Conservation (phyloP, 2,113 vertebrate genomes). For the Artemisiospiza belli region DNA sequence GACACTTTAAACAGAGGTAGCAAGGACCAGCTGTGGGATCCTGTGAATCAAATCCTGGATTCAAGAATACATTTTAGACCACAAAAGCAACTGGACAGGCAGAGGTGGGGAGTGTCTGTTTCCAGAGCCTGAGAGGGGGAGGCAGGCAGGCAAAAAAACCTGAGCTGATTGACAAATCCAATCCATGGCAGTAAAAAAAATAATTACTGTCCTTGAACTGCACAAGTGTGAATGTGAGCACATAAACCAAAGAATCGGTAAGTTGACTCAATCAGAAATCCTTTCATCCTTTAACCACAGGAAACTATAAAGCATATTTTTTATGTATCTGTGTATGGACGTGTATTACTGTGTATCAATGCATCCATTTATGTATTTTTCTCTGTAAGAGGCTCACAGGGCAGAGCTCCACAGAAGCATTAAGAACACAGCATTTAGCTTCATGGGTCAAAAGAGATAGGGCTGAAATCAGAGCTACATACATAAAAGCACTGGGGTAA, state of each 20-base stretch:
- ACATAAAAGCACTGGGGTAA: not conserved
- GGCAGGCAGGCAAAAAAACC: not conserved
- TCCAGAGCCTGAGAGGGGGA: not conserved
- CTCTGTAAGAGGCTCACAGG: not conserved
- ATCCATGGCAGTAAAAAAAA: not conserved
- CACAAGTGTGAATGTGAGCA: not conserved
- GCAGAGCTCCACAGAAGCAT: not conserved
- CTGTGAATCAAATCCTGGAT: not conserved
- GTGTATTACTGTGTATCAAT: not conserved
- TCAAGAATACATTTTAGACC: not conserved
- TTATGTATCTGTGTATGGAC: not conserved
- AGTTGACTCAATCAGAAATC: not conserved
- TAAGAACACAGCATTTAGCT: not conserved
- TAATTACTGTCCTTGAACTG: not conserved
- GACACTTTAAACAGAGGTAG: not conserved
- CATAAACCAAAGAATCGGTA: not conserved
- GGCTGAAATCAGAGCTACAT: not conserved
- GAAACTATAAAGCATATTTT: not conserved
- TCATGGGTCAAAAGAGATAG: constrained; percentile 18
- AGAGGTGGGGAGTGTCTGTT: not conserved
- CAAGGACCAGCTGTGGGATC: not conserved
- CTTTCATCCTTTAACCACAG: not conserved
- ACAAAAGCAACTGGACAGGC: not conserved
- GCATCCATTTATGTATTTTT: not conserved
- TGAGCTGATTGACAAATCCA: not conserved